Conservation (phyloP, 2,113 vertebrate species). For the Hippocampus mohnikei region DNA sequence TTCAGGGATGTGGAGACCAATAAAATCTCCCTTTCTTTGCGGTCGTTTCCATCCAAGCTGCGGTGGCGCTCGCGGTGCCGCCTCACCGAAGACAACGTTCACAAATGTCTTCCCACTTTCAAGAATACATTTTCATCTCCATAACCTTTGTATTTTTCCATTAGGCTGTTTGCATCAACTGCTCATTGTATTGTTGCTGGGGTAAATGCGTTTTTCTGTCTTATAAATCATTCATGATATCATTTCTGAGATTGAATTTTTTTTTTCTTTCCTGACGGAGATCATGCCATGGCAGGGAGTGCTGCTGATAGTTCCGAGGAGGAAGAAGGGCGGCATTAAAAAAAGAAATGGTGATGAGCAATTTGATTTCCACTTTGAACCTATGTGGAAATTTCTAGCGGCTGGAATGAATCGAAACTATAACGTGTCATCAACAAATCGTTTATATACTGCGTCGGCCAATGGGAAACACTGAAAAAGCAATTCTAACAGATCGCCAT, state of each 20-base stretch:
- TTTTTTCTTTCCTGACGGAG: conserved; percentile 46
- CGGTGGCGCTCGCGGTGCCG: conserved; percentile 35
- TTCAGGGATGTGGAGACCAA: conserved; percentile 21
- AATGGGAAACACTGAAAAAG: neutral
- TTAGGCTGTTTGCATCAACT: conserved; percentile 64
- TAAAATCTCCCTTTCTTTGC: conserved; percentile 22
- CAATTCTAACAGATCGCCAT: neutral
- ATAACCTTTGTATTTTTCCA: conserved; percentile 63
- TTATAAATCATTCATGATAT: conserved; percentile 73
- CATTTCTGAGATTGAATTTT: conserved; percentile 69
- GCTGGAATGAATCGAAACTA: neutral
- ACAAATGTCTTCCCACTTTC: conserved; percentile 8
- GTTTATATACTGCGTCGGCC: neutral
- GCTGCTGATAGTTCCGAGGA: conserved; percentile 27
- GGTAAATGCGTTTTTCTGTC: conserved; percentile 65
- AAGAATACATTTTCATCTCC: conserved; percentile 25
- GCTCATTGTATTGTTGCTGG: conserved; percentile 62
- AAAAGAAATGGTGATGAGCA: conserved; percentile 30
- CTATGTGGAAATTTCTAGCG: neutral
- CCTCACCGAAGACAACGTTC: conserved; percentile 11
- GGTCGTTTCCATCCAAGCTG: conserved; percentile 42
- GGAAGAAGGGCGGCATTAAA: conserved; percentile 11
- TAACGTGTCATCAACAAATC: neutral
- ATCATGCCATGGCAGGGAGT: conserved; percentile 49
- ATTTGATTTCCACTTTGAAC: conserved; percentile 40